Evolutionary conservation across 2,797 vertebrate species (phyloP).

Genomic region (Mormyrus hasselquistii): DNA sequence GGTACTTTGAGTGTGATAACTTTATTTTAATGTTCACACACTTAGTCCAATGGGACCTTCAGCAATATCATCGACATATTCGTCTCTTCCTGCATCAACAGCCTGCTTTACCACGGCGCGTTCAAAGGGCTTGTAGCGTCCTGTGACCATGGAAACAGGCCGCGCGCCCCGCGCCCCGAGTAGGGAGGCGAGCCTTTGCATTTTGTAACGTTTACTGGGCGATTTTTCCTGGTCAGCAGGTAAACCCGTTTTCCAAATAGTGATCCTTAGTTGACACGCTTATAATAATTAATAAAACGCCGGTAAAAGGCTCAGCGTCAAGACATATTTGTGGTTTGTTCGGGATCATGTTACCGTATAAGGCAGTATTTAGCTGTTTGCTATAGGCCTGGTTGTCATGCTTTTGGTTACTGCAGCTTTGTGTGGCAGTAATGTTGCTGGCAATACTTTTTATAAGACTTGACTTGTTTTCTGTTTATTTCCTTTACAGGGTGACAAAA

Average conservation of each 20-base stretch:
- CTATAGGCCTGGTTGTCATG: neutral
- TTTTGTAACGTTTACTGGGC: neutral
- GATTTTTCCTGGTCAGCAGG: neutral
- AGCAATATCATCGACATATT: neutral
- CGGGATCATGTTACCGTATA: neutral
- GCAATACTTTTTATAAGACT: neutral
- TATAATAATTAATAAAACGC: neutral
- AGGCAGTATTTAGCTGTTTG: neutral
- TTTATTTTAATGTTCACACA: neutral
- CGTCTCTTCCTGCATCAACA: neutral
- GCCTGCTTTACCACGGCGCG: neutral
- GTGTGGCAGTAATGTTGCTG: neutral
- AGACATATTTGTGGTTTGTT: neutral
- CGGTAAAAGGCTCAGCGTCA: neutral
- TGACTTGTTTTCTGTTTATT: neutral
- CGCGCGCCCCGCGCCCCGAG: neutral
- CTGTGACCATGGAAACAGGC: constrained; percentile 47
- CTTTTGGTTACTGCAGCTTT: neutral
- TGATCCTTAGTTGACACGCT: neutral
- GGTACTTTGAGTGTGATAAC: neutral
- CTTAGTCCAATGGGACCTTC: neutral
- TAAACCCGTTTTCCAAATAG: neutral
- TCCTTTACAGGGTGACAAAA: neutral
- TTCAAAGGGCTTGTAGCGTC: constrained; percentile 14
- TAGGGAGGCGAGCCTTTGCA: neutral